Base-by-base conservation (phyloP, 2,797 vertebrate species). In the Myotis pilosus region DNA sequence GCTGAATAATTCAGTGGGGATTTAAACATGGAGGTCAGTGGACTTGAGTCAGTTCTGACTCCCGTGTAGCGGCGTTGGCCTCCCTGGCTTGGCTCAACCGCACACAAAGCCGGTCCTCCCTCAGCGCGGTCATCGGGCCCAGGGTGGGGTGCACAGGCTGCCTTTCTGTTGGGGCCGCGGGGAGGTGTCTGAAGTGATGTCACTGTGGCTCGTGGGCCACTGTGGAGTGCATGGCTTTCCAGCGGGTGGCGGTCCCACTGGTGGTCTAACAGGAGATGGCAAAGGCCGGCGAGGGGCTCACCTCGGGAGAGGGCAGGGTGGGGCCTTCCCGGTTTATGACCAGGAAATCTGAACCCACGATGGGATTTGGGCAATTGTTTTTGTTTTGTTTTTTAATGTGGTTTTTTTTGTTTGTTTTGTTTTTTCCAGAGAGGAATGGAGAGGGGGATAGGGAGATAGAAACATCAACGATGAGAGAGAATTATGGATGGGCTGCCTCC, bases 281-380 rank as follows among this genome's bases (percentile, higher is more conserved):
- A 36, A 53, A 82, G 25, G 33, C 36, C 62, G 66, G 76, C 36
- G 16, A 82, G 71, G 28, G 30, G 49, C 33, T 62, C 9, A 28
- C 11, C 13, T 62, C 13, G 4, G 28, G 49, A 60, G 69, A 55
- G n/a, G 38, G 10, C 78, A 62, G 33, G 11, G 20, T 60, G 17
- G 25, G 53, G 64, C 8, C 23, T 71, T 89, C 30, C 53, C 49
- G 53, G 28, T 71, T 93, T 82, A 16, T 55, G 79, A 25, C 38
- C 16, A 55, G 9, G 49, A 53, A 84, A 51, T 62, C 62, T 76
- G 51, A 87, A 47, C 30, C 76, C 33, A 28, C 49, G 49, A 0
- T 66, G 62, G 88, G 41, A 33, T 82, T 79, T 83, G 83, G n/a
- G 53, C 23, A 36, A 28, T 89, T 89, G 7, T 62, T 93, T 94